Conservation (phyloP, 2,113 vertebrate species). For the Eudorcas thomsonii region DNA sequence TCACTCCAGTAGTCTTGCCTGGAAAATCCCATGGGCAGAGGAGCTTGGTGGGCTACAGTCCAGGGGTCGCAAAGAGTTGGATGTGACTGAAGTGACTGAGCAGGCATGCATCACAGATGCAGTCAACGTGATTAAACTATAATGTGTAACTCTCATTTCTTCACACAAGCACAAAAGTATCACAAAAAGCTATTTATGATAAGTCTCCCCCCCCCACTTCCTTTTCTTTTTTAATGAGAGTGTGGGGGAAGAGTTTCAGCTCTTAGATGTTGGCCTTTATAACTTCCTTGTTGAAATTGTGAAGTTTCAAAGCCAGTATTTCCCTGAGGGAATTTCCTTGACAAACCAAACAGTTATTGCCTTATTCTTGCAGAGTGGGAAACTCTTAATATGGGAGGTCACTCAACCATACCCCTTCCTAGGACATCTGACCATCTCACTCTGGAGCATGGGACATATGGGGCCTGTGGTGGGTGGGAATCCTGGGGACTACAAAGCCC, state of each 20-base stretch:
- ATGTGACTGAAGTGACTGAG: background rate
- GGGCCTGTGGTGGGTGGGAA: background rate
- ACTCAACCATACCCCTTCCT: background rate
- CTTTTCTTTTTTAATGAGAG: background rate
- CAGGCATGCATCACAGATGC: background rate
- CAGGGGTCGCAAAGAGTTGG: background rate
- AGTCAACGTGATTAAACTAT: constrained; percentile 50
- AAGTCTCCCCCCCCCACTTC: background rate
- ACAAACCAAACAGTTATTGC: constrained; percentile 34
- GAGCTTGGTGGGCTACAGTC: background rate
- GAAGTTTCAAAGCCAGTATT: constrained; percentile 56
- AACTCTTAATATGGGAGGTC: background rate
- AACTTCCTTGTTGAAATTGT: constrained; percentile 47
- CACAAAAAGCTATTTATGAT: background rate
- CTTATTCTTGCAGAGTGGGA: constrained; percentile 19
- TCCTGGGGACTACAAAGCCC: background rate
- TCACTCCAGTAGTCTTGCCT: background rate
- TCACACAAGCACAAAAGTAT: background rate
- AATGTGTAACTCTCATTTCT: constrained; percentile 50
- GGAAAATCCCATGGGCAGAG: background rate
- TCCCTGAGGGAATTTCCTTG: constrained; percentile 51
- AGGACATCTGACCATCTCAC: background rate
- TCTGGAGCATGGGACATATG: background rate
- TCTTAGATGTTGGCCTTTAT: constrained; percentile 42
- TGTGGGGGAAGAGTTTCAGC: constrained; percentile 12